These are phyloP conservation scores for Hymenopus coronatus DNA, from an alignment of 2,888 invertebrate genomes.

Conservation along the genomic window DNA sequence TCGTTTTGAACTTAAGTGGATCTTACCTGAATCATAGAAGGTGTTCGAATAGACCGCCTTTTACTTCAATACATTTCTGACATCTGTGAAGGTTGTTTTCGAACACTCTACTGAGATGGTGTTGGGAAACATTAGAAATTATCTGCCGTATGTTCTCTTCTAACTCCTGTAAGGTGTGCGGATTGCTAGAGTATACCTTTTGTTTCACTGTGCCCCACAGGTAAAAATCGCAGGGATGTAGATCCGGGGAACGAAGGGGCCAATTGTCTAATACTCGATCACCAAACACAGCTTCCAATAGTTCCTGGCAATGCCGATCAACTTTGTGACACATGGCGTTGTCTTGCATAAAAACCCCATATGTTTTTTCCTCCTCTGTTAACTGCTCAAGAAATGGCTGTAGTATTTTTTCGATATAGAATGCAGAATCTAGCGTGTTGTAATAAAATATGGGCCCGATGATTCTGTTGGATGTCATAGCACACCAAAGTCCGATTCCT, in stretches of 20 bases:
- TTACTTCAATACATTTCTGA: neutral
- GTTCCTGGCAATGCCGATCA: neutral
- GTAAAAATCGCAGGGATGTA: neutral
- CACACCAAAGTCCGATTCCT: neutral
- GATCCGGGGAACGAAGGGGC: neutral
- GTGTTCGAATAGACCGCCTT: neutral
- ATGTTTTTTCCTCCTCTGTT: neutral
- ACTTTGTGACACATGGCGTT: neutral
- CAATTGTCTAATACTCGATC: no score
- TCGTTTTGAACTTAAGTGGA: no score
- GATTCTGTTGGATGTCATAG: neutral
- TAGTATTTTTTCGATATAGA: neutral
- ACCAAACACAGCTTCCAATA: no score
- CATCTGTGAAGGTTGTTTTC: neutral
- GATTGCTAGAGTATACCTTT: neutral
- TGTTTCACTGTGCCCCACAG: neutral
- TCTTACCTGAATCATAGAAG: neutral
- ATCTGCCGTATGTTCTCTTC: neutral
- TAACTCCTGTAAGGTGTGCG: neutral
- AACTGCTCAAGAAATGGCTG: neutral
- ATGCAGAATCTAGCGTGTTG: neutral
- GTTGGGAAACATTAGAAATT: neutral
- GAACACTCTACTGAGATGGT: neutral
- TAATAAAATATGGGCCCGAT: neutral
- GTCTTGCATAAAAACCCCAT: neutral